Percentiles rank a stretch among this genome's conserved stretches.
Conservation (phyloP, 2,888 invertebrate genomes). For the Anoncus sp. region DNA sequence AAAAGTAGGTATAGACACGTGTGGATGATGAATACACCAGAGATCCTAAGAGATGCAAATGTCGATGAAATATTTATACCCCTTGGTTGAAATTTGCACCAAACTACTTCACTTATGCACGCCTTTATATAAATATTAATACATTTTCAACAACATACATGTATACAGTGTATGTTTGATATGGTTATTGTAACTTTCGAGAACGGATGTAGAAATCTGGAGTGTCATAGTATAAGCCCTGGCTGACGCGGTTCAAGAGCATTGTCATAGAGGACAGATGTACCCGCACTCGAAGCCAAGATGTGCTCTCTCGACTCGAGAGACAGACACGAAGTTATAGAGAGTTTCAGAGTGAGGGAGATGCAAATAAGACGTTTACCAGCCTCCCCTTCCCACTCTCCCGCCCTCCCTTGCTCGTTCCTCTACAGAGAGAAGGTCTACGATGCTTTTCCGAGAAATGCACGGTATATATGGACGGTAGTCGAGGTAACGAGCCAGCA, state of each 20-base stretch:
- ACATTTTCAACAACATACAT: not conserved
- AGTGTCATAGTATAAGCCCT: slow-evolving; percentile 6
- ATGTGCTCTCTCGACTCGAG: slow-evolving; percentile 37
- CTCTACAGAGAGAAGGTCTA: slow-evolving; percentile 6
- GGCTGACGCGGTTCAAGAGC: slow-evolving; percentile 30
- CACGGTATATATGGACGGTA: slow-evolving; percentile 9
- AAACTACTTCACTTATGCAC: not conserved
- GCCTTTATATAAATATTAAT: slow-evolving; percentile 2
- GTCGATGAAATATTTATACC: too few species aligned
- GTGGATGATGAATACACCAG: too few species aligned
- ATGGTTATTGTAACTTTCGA: slow-evolving; percentile 30
- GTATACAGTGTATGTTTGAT: slow-evolving; percentile 33
- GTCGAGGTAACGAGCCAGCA: slow-evolving; percentile 51
- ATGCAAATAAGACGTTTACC: slow-evolving; percentile 55
- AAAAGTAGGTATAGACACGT: too few species aligned
- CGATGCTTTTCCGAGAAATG: slow-evolving; percentile 17
- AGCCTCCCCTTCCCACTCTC: not conserved
- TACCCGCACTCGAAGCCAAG: slow-evolving; percentile 8
- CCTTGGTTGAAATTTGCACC: not conserved
- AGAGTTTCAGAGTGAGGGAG: slow-evolving; percentile 43
- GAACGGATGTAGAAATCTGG: not conserved
- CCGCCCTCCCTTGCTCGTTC: not conserved
- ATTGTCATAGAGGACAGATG: slow-evolving; percentile 12
- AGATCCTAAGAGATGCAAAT: too few species aligned
- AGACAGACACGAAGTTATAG: slow-evolving; percentile 51